A percentile compares a stretch with the other conserved stretches of the same genome.
Conservation (phyloP, 2,888 invertebrate species). For the Apamea anceps region DNA sequence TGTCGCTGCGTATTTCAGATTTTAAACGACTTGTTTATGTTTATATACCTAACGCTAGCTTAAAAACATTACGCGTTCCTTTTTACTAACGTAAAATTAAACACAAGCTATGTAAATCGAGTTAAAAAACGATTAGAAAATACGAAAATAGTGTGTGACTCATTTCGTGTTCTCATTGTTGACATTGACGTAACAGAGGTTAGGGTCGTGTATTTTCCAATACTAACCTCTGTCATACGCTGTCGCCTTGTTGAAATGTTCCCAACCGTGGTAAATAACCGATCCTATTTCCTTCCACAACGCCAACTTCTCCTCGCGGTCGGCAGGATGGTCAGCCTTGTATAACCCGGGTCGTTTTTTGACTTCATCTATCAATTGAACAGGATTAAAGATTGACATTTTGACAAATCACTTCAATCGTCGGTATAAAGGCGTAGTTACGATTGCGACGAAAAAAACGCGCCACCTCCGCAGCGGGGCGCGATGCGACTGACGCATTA, state of each 20-base stretch:
- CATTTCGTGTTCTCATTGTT: slow-evolving; percentile 21
- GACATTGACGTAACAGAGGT: slow-evolving; percentile 58
- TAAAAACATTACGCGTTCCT: slow-evolving; percentile 2
- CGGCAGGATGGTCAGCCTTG: slow-evolving; percentile 83
- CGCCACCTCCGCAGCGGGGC: slow-evolving; percentile 69
- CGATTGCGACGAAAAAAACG: slow-evolving; percentile 77
- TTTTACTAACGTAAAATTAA: slow-evolving; percentile 3
- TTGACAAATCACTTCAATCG: slow-evolving; percentile 62
- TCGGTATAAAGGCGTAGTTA: slow-evolving; percentile 54
- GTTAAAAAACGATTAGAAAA: slow-evolving; percentile 18
- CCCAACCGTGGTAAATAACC: slow-evolving; percentile 82
- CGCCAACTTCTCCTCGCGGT: slow-evolving; percentile 84
- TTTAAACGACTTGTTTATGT: not conserved
- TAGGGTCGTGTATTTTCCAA: slow-evolving; percentile 49
- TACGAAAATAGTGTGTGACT: slow-evolving; percentile 29
- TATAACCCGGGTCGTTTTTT: slow-evolving; percentile 85
- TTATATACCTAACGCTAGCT: not conserved
- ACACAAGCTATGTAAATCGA: not conserved
- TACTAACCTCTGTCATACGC: slow-evolving; percentile 85
- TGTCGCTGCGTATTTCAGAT: slow-evolving; percentile 11
- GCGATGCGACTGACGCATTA: slow-evolving; percentile 77
- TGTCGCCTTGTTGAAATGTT: slow-evolving; percentile 80
- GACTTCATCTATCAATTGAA: slow-evolving; percentile 83
- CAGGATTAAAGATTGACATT: slow-evolving; percentile 77
- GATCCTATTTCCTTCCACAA: slow-evolving; percentile 87